Conservation (phyloP, 2,888 invertebrate species). For the Neocrepidodera transversa region DNA sequence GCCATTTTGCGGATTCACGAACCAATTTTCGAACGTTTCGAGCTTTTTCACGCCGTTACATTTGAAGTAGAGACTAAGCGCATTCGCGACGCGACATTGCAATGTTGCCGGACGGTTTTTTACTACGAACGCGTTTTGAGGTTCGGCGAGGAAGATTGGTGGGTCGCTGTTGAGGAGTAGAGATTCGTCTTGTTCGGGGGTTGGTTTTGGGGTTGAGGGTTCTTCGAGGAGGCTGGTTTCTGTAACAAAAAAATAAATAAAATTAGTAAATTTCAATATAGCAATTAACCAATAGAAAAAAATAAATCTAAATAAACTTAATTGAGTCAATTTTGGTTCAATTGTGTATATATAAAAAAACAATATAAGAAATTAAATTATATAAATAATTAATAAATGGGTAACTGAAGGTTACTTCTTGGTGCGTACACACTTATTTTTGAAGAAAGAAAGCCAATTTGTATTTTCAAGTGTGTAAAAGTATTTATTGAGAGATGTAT, state of each 20-base stretch:
- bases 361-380: no score
- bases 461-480: no score
- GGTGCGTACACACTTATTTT: no score
- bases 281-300: no score
- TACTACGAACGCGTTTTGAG: constrained; percentile 88
- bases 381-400: no score
- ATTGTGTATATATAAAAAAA: no score
- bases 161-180: constrained; percentile 70
- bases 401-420: no score
- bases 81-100: constrained; percentile 89
- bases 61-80: constrained; percentile 87
- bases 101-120: constrained; percentile 90
- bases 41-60: constrained; percentile 83
- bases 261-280: no score
- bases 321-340: no score
- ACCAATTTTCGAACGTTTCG: constrained; percentile 76
- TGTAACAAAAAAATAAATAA: constrained; percentile 33
- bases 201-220: constrained; percentile 49
- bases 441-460: no score
- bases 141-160: constrained; percentile 88
- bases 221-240: constrained; percentile 46
- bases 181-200: constrained; percentile 56
- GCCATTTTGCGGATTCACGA: constrained; percentile 89
- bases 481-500: no score
- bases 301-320: no score